phyloP scores from a whole-genome alignment of 2,113 vertebrate species.

The Oryzias woworae region DNA sequence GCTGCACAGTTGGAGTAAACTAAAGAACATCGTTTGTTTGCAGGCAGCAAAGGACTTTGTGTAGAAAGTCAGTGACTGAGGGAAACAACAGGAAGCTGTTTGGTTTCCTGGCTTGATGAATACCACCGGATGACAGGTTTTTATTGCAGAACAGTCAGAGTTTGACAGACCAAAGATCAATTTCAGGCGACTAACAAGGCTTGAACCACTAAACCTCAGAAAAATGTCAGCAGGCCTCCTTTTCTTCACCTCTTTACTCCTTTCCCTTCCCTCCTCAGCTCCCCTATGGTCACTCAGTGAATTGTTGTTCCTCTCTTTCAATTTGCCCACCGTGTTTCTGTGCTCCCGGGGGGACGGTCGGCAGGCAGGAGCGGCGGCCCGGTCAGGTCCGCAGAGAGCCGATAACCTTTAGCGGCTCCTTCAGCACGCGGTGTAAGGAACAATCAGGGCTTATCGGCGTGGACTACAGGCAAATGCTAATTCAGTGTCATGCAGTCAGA shows the following conservation, averaged over 20 bases:
- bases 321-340: conserved; percentile 52
- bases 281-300: conserved; percentile 50
- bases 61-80: conserved; percentile 37
- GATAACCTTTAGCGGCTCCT: conserved; percentile 72
- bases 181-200: conserved; percentile 57
- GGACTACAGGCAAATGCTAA: conserved; percentile 66
- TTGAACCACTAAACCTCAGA: conserved; percentile 46
- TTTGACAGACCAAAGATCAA: conserved; percentile 58
- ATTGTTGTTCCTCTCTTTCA: conserved; percentile 67
- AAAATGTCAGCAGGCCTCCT: conserved; percentile 54
- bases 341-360: conserved; percentile 33
- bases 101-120: conserved; percentile 47
- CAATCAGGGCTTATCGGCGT: conserved; percentile 71
- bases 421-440: conserved; percentile 65
- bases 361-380: conserved; percentile 46
- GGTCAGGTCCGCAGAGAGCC: conserved; percentile 63
- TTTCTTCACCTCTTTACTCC: conserved; percentile 34
- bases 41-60: conserved; percentile 33
- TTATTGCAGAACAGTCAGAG: conserved; percentile 38
- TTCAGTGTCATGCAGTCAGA: conserved; percentile 51
- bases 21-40: conserved; percentile 53
- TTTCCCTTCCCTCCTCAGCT: conserved; percentile 28
- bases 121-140: conserved; percentile 43
- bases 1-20: background rate
- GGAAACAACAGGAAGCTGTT: conserved; percentile 25